phyloP scores from a whole-genome alignment of 2,113 vertebrate genomes.

The Pelobates fuscus region DNA sequence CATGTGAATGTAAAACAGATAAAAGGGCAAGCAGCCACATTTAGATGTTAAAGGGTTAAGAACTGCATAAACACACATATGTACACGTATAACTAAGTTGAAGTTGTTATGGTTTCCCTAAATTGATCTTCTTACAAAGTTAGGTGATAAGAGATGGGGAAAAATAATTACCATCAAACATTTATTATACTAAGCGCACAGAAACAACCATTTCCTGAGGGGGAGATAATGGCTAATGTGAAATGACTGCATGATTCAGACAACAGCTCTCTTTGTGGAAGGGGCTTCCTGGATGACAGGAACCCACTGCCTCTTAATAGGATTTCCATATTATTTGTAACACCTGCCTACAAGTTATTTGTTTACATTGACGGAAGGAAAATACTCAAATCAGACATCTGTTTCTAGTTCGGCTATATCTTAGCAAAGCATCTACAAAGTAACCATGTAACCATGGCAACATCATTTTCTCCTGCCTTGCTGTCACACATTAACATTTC shows the following conservation, averaged over 20 bases:
- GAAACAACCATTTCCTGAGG: conserved; percentile 79
- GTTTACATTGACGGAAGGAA: conserved; percentile 81
- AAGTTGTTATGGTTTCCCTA: no score
- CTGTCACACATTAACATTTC: conserved; percentile 78
- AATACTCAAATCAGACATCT: conserved; percentile 83
- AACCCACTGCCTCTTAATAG: conserved; percentile 77
- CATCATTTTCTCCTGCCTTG: conserved; percentile 76
- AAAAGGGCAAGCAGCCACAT: no score
- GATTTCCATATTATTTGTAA: conserved; percentile 87
- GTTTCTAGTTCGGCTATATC: conserved; percentile 79
- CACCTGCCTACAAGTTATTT: conserved; percentile 87
- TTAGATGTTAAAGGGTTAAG: no score
- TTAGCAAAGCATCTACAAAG: conserved; percentile 81
- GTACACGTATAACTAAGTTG: no score
- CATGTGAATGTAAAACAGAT: no score
- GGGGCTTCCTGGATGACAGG: conserved; percentile 77
- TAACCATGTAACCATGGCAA: conserved; percentile 84
- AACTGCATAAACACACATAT: no score
- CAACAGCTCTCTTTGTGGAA: conserved; percentile 74
- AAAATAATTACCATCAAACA: no score
- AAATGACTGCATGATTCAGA: conserved; percentile 77
- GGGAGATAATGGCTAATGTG: conserved; percentile 77
- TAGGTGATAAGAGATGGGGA: no score
- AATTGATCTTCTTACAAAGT: no score
- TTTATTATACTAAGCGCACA: conserved; percentile 54